These are phyloP conservation scores for Tenualosa ilisha DNA, from an alignment of 2,797 vertebrate species.

Conservation along the genomic window DNA sequence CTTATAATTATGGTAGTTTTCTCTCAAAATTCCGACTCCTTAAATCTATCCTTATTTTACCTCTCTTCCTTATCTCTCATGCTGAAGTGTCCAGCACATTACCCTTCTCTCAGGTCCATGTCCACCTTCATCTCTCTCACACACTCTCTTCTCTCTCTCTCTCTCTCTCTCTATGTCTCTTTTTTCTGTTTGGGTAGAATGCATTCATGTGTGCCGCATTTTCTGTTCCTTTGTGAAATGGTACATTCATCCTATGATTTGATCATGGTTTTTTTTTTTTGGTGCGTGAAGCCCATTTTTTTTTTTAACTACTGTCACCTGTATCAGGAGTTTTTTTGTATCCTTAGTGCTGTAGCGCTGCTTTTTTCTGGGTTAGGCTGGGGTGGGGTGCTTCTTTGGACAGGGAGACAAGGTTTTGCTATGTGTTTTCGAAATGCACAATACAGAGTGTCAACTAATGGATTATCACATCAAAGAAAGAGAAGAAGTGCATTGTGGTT, in stretches of 20 bases:
- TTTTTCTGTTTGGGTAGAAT: constrained; percentile 80
- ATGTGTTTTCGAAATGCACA: background rate
- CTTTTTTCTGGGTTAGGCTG: background rate
- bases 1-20: constrained; percentile 68
- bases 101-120: constrained; percentile 74
- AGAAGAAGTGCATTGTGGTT: background rate
- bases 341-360: background rate
- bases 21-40: constrained; percentile 67
- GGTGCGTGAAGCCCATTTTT: constrained; percentile 30
- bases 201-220: constrained; percentile 91
- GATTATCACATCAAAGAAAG: background rate
- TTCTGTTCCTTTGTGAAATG: constrained; percentile 78
- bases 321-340: constrained; percentile 7
- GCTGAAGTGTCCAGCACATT: constrained; percentile 72
- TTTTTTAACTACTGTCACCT: background rate
- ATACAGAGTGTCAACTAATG: background rate
- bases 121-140: constrained; percentile 32
- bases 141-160: constrained; percentile 45
- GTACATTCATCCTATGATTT: constrained; percentile 68
- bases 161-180: constrained; percentile 22
- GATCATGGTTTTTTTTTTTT: constrained; percentile 63
- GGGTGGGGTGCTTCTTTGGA: background rate
- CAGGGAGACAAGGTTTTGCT: background rate
- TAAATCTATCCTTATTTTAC: constrained; percentile 73
- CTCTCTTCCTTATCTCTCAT: constrained; percentile 78